phyloP scores from a whole-genome alignment of 2,797 vertebrate species.

The Lagorchestes hirsutus region DNA sequence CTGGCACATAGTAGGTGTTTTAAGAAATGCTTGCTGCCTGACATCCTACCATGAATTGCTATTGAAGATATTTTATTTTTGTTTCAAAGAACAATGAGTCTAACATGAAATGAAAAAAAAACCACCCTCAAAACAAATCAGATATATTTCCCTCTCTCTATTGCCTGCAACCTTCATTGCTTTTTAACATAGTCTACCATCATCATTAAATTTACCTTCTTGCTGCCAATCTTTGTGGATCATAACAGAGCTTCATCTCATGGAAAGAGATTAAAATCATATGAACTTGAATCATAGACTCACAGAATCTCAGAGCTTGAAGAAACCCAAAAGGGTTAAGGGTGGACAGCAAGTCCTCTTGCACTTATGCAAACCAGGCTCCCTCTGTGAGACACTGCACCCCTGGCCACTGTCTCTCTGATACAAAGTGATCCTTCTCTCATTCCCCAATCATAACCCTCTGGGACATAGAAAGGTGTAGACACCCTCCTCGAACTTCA shows the following conservation, averaged over 20 bases:
- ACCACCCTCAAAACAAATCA: background rate
- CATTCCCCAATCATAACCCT: slow-evolving; percentile 38
- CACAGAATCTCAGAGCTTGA: background rate
- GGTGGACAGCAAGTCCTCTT: background rate
- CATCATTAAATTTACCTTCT: background rate
- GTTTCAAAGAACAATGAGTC: background rate
- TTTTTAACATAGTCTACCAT: background rate
- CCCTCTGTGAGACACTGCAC: background rate
- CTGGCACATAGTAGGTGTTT: background rate
- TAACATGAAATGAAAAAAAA: background rate
- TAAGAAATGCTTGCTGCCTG: background rate
- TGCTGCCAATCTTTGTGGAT: background rate
- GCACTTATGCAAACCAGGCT: background rate
- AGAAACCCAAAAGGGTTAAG: background rate
- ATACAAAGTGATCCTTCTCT: background rate
- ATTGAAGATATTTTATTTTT: background rate
- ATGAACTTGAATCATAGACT: background rate
- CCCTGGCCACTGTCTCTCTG: slow-evolving; percentile 1
- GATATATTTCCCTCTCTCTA: background rate
- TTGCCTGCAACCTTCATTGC: background rate
- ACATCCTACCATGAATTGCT: background rate
- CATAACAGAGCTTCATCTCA: slow-evolving; percentile 35
- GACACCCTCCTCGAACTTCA: background rate
- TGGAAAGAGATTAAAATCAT: slow-evolving; percentile 29
- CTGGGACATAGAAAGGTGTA: slow-evolving; percentile 35